Percentiles rank a stretch among this genome's conserved stretches.
These are phyloP conservation scores for Hippocampus guttulatus DNA, from an alignment of 2,113 vertebrate genomes.

Conservation along the genomic window DNA sequence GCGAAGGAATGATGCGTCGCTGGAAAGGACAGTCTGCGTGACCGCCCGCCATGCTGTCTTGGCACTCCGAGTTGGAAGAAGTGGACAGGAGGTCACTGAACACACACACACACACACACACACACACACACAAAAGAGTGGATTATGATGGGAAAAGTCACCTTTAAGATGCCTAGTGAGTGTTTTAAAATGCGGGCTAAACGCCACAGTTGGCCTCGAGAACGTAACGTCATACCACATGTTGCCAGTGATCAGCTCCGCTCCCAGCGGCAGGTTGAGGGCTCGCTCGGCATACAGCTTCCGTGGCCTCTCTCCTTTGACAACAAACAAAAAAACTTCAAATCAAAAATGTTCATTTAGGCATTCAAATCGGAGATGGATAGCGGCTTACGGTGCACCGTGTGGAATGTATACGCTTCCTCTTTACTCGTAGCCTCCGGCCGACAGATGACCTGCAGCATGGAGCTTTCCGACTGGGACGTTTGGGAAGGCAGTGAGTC, in stretches of 20 bases:
- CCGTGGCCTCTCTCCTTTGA: slow-evolving; percentile 72
- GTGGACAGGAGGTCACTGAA: slow-evolving; percentile 84
- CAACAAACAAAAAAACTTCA: background rate
- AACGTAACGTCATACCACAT: slow-evolving; percentile 63
- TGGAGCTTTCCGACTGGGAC: slow-evolving; percentile 92
- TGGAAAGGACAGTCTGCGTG: slow-evolving; percentile 80
- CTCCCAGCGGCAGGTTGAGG: slow-evolving; percentile 75
- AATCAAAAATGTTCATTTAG: background rate
- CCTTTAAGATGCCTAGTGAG: too few species aligned
- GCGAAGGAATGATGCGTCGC: slow-evolving; percentile 84
- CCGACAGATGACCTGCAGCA: slow-evolving; percentile 94
- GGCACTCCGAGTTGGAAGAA: slow-evolving; percentile 88
- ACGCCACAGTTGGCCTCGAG: too few species aligned
- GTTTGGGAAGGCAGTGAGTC: slow-evolving; percentile 81
- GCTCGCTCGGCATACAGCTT: slow-evolving; percentile 78
- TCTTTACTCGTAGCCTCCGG: slow-evolving; percentile 84
- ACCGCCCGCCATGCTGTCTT: slow-evolving; percentile 76
- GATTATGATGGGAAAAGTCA: too few species aligned
- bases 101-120: slow-evolving; percentile 24
- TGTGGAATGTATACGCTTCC: slow-evolving; percentile 77
- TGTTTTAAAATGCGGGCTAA: too few species aligned
- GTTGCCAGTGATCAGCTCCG: slow-evolving; percentile 77
- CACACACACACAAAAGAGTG: too few species aligned
- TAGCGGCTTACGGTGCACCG: slow-evolving; percentile 71
- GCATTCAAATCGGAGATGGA: background rate